A percentile compares a stretch with the other conserved stretches of the same genome.
Evolutionary conservation across 2,113 vertebrate genomes (phyloP).

Genomic region (Trematomus loennbergii): DNA sequence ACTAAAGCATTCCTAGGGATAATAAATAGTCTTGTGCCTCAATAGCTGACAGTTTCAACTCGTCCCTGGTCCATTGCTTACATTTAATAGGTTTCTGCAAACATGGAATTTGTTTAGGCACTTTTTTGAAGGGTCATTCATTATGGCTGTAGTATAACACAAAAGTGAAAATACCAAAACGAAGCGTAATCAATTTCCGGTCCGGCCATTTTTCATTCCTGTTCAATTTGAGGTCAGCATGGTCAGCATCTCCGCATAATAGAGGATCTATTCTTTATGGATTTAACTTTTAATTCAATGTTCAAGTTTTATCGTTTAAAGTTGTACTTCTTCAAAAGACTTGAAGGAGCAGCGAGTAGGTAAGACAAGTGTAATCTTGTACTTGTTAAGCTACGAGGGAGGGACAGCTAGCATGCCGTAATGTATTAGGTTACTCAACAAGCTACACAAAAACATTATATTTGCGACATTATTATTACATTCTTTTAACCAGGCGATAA

Average conservation of each 20-base stretch:
- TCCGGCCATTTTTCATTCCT: slow-evolving; percentile 28
- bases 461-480: not conserved
- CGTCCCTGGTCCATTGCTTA: slow-evolving; percentile 6
- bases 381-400: too few species aligned
- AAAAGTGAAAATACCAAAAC: not conserved
- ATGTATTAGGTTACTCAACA: not conserved
- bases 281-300: not conserved
- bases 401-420: not conserved
- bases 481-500: too few species aligned
- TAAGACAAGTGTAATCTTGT: not conserved
- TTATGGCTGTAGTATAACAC: not conserved
- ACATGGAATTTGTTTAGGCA: slow-evolving; percentile 18
- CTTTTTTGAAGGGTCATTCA: slow-evolving; percentile 27
- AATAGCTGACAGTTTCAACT: slow-evolving; percentile 12
- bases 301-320: not conserved
- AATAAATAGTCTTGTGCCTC: slow-evolving; percentile 30
- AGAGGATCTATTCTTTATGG: not conserved
- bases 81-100: slow-evolving; percentile 27
- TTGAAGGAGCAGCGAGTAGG: not conserved
- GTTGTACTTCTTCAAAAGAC: not conserved
- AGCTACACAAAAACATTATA: rapidly evolving
- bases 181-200: slow-evolving; percentile 18
- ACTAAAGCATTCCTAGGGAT: not conserved
- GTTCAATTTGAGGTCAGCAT: not conserved
- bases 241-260: not conserved